Evolutionary conservation across 2,888 invertebrate genomes (phyloP).

Genomic region (Nudaria mundana): DNA sequence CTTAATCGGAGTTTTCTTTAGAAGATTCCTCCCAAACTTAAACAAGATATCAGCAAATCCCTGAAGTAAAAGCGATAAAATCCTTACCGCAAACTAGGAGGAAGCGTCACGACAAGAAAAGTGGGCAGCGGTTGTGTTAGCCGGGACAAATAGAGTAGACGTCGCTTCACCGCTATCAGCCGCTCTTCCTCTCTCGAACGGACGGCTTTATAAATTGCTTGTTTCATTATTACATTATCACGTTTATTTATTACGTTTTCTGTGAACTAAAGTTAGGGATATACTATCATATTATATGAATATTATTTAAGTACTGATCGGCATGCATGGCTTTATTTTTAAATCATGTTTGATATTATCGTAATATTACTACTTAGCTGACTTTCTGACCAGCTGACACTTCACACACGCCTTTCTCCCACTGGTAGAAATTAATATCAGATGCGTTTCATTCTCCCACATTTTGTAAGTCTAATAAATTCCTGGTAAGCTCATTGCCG

Average conservation of each 20-base stretch:
- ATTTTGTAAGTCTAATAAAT: no score
- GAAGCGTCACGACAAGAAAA: slow-evolving; percentile 54
- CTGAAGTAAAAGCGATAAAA: slow-evolving; percentile 64
- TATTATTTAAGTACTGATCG: slow-evolving; percentile 4
- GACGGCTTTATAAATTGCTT: slow-evolving; percentile 64
- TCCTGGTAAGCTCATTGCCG: no score
- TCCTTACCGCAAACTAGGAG: slow-evolving; percentile 63
- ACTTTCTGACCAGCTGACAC: no score
- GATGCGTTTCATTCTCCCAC: no score
- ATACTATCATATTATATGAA: slow-evolving; percentile 7
- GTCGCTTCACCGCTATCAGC: slow-evolving; percentile 55
- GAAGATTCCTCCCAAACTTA: no score
- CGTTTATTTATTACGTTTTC: slow-evolving; percentile 33
- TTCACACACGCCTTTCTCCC: no score
- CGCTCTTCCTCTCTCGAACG: slow-evolving; percentile 38
- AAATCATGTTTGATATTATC: no score
- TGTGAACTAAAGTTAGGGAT: slow-evolving; percentile 19
- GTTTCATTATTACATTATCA: slow-evolving; percentile 54
- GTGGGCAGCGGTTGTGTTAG: slow-evolving; percentile 67
- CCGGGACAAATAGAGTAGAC: slow-evolving; percentile 69
- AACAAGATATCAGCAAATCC: slow-evolving; percentile 39
- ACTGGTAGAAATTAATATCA: no score
- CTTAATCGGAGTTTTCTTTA: no score
- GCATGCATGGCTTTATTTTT: no score
- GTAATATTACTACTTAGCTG: no score